phyloP scores from a whole-genome alignment of 1,140 invertebrate genomes.

The Lucilia sericata region DNA sequence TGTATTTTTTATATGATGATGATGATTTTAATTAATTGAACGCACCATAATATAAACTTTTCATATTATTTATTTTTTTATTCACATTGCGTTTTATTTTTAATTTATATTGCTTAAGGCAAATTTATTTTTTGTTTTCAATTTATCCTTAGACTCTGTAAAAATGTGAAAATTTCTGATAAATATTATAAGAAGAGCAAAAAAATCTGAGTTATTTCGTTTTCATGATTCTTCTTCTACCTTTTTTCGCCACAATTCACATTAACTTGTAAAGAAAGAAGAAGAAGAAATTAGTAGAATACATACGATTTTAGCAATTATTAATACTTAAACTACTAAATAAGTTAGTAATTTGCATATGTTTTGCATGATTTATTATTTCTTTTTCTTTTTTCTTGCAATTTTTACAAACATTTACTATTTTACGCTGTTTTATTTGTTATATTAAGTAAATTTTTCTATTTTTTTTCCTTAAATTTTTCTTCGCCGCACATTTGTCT shows the following conservation, averaged over 20 bases:
- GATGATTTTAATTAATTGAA: neutral
- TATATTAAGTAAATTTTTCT: neutral
- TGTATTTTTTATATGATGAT: constrained; percentile 24
- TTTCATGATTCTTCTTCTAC: constrained; percentile 4
- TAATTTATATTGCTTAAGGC: neutral
- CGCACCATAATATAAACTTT: constrained; percentile 6
- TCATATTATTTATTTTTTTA: neutral
- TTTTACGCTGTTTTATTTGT: neutral
- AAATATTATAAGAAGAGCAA: neutral
- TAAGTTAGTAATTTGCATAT: neutral
- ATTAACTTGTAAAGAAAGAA: constrained; percentile 20
- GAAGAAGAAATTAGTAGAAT: constrained; percentile 31
- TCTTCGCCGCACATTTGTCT: constrained; percentile 22
- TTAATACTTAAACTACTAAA: neutral
- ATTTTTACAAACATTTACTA: neutral
- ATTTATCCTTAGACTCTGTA: neutral
- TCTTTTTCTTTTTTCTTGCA: neutral
- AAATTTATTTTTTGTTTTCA: constrained; percentile 1
- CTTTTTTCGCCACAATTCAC: constrained; percentile 37
- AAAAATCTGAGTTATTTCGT: neutral
- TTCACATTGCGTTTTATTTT: neutral
- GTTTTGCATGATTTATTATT: neutral
- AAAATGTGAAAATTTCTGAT: neutral
- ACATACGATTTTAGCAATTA: constrained; percentile 17
- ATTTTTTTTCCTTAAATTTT: neutral